A percentile compares a stretch with the other conserved stretches of the same genome.
phyloP scores from a whole-genome alignment of 2,113 vertebrate species.

The Pangasianodon hypophthalmus region DNA sequence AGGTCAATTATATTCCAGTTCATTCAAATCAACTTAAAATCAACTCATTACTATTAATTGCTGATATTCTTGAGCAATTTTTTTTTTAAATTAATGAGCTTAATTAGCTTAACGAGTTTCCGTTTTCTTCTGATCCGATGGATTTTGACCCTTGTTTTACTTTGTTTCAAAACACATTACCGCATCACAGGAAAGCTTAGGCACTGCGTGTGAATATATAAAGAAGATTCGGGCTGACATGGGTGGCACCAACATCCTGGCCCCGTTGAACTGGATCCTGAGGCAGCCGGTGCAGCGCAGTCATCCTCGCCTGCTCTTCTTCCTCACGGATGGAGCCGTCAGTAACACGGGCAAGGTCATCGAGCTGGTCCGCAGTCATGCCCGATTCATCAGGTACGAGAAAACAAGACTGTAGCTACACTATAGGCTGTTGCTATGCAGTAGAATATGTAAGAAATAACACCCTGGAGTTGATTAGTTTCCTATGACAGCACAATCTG shows the following conservation, averaged over 20 bases:
- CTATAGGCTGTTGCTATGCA: not conserved
- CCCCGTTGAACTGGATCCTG: slow-evolving; percentile 84
- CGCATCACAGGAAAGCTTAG: slow-evolving; percentile 79
- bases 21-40: not conserved
- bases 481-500: not conserved
- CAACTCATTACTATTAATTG: not conserved
- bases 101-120: not conserved
- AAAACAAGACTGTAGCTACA: not conserved
- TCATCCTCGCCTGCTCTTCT: slow-evolving; percentile 87
- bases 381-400: slow-evolving; percentile 82
- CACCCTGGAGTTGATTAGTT: not conserved
- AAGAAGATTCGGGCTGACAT: slow-evolving; percentile 83
- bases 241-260: slow-evolving; percentile 86
- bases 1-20: not conserved
- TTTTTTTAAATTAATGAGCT: not conserved
- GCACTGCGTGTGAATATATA: slow-evolving; percentile 82
- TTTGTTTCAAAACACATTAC: not conserved
- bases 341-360: slow-evolving; percentile 87
- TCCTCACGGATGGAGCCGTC: slow-evolving; percentile 80
- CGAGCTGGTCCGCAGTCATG: slow-evolving; percentile 82
- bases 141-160: not conserved
- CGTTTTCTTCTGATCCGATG: not conserved
- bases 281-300: slow-evolving; percentile 83
- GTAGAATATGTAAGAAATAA: not conserved
- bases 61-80: not conserved